Conservation (phyloP, 1,140 invertebrate genomes). For the Mycetomoellerius zeteki region DNA sequence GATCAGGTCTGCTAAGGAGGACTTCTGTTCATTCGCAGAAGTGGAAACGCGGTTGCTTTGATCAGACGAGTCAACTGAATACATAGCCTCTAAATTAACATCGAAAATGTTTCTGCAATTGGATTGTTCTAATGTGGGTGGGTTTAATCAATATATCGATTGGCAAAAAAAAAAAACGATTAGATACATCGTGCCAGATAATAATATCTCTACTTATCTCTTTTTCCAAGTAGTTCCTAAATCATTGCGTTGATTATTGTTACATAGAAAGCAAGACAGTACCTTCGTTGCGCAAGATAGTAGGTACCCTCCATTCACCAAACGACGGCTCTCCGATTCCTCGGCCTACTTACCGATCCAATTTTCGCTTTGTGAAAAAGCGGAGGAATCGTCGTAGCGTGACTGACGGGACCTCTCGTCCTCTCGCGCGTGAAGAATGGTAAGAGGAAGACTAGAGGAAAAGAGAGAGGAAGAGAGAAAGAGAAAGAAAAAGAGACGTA, state of each 20-base stretch:
- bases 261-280: not conserved
- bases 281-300: not conserved
- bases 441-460: conserved; percentile 57
- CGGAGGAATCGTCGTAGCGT: conserved; percentile 34
- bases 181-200: not conserved
- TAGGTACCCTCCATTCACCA: not conserved
- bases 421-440: conserved; percentile 55
- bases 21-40: conserved; percentile 14
- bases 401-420: conserved; percentile 65
- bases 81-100: conserved; percentile 26
- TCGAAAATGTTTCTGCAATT: not conserved
- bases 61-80: conserved; percentile 18
- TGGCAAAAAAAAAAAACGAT: not conserved
- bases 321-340: conserved; percentile 12
- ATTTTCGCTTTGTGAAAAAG: conserved; percentile 66
- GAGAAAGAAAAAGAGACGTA: conserved; percentile 27
- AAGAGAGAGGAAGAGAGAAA: conserved; percentile 39
- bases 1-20: conserved; percentile 4
- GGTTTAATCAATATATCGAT: not conserved
- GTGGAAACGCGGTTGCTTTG: conserved; percentile 37
- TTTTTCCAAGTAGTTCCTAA: not conserved
- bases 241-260: not conserved
- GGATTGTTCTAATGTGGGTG: not conserved
- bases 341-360: conserved; percentile 51
- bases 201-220: not conserved